Base-by-base conservation (phyloP, 1,140 invertebrate species). In the Centruroides vittatus region DNA sequence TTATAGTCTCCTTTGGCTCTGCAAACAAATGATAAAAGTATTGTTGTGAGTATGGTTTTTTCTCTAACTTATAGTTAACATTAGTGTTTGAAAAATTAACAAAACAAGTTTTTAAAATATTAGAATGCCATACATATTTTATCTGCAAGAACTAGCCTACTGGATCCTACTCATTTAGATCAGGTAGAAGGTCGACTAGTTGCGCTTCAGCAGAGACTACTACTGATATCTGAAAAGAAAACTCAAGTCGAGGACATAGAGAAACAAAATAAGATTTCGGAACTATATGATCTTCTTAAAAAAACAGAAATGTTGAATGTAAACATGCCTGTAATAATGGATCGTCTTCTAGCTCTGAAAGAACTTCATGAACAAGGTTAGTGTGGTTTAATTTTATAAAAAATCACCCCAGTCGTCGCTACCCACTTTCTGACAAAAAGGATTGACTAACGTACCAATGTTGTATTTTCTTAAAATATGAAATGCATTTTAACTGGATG, bases 281-380 rank as follows among this genome's bases (percentile, higher is more conserved):
- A 93, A 71, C 76, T 94, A 63, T 89, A 93, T 75, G 88, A 93
- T 65, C 74, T 91, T 51, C 79, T 89, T 53, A 89, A 90, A 72
- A 88, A 88, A 73, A 86, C 84, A 50, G 88, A 93, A 70, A 77
- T 82, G 50, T 80, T 89, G 61, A 82, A 84, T 13, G 82, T 86
- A 70, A 76, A 85, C 57, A 67, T 89, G 60, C 86, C 88, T 3
- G 84, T 89, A 72, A 84, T 91, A 41, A 79, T 94, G 35, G 84
- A 92, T 65, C 79, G 90, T 64, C 82, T 94, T 78, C 78, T 85
- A 64, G 83, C 89, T 6, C 74, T 95, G 1, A 86, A 90, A 73
- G 79, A 82, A n/a, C 73, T 94, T 7, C 90, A 94, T 73, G 84
- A 88, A 76, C 87, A 93, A 84, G 89, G 88, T 89, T 75, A 71